Conservation (phyloP, 2,797 vertebrate genomes). For the Channallabes apus region DNA sequence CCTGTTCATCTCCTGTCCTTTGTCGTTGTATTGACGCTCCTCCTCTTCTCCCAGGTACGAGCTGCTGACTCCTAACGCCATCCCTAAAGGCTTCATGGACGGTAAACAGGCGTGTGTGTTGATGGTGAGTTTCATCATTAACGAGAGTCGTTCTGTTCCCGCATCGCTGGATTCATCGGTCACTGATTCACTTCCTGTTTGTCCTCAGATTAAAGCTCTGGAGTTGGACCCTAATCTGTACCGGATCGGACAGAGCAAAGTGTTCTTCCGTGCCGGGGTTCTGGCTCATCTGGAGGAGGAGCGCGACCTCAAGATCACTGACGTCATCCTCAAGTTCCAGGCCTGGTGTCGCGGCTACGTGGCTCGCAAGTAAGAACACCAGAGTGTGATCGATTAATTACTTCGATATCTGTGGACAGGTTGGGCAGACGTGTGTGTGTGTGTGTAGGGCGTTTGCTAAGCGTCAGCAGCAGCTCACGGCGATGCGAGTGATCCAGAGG, state of each 20-base stretch:
- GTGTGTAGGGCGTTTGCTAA: conserved; percentile 80
- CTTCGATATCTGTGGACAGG: too few species aligned
- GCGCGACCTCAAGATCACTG: conserved; percentile 84
- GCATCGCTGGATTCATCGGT: background rate
- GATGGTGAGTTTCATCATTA: conserved; percentile 76
- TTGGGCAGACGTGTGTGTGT: background rate
- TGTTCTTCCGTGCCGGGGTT: conserved; percentile 86
- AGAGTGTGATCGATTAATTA: too few species aligned
- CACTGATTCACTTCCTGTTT: background rate
- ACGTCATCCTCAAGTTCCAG: conserved; percentile 86
- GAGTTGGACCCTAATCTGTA: conserved; percentile 84
- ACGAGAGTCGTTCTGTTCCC: background rate
- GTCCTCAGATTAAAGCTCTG: conserved; percentile 80
- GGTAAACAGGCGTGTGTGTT: conserved; percentile 86
- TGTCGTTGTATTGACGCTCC: too few species aligned
- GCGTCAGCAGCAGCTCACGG: conserved; percentile 85
- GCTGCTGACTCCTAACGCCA: conserved; percentile 84
- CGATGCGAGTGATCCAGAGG: conserved; percentile 87
- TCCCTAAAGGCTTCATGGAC: conserved; percentile 89
- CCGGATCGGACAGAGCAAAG: conserved; percentile 86
- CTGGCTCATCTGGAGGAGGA: conserved; percentile 87
- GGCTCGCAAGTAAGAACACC: conserved; percentile 77
- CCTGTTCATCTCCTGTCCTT: background rate
- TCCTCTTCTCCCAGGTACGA: conserved; percentile 75
- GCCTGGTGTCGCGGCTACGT: conserved; percentile 85